Evolutionary conservation across 2,888 invertebrate genomes (phyloP).

Genomic region (Yponomeuta malinellus): DNA sequence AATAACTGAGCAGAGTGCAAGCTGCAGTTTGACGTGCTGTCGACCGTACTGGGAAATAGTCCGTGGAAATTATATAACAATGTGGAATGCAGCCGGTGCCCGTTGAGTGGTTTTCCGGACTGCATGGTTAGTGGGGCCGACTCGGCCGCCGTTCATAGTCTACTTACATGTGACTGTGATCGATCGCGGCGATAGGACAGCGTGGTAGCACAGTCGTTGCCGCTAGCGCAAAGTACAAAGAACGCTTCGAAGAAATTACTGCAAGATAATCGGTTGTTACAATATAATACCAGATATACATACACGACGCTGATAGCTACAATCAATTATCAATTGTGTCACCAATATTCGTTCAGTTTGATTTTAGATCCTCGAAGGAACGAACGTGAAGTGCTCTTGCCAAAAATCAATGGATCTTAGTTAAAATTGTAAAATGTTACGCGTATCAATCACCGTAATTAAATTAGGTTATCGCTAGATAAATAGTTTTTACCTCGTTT

Average conservation of each 20-base stretch:
- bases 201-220: background rate
- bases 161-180: constrained; percentile 8
- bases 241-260: constrained; percentile 34
- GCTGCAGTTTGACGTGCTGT: too few relatives aligned
- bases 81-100: constrained; percentile 21
- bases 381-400: background rate
- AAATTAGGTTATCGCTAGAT: too few relatives aligned
- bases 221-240: background rate
- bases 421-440: constrained; percentile 18
- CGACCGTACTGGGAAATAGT: background rate
- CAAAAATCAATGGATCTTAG: background rate
- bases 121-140: constrained; percentile 17
- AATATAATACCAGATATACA: constrained; percentile 31
- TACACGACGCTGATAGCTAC: constrained; percentile 54
- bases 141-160: constrained; percentile 8
- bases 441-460: background rate
- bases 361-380: constrained; percentile 27
- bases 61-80: background rate
- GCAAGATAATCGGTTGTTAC: constrained; percentile 33
- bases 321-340: constrained; percentile 36
- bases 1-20: too few relatives aligned
- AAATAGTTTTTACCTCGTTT: too few relatives aligned
- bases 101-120: constrained; percentile 19
- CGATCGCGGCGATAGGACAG: constrained; percentile 2
- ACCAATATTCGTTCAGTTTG: constrained; percentile 42